These are phyloP conservation scores for Xyrichtys novacula DNA, from an alignment of 2,797 vertebrate species.

Conservation along the genomic window DNA sequence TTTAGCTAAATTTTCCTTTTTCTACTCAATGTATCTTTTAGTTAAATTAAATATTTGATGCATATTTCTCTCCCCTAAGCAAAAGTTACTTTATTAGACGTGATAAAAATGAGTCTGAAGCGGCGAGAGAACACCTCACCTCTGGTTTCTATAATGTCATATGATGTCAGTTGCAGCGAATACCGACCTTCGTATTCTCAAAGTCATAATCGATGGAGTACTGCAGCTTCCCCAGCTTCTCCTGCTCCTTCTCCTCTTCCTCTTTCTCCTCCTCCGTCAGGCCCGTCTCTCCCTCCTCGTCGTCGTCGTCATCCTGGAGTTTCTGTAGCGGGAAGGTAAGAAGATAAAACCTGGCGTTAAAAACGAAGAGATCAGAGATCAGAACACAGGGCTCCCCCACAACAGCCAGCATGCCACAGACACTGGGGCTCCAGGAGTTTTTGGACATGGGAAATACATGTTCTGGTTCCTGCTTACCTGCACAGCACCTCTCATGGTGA, in stretches of 20 bases:
- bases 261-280: conserved; percentile 96
- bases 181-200: conserved; percentile 93
- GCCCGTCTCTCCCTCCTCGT: conserved; percentile 93
- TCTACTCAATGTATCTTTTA: too few species aligned
- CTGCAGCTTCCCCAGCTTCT: conserved; percentile 96
- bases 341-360: conserved; percentile 32
- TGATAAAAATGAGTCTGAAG: too few species aligned
- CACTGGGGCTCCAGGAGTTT: conserved; percentile 73
- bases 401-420: conserved; percentile 85
- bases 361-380: not conserved
- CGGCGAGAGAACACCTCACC: too few species aligned
- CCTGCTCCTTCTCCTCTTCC: conserved; percentile 95
- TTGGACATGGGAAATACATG: conserved; percentile 62
- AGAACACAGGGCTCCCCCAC: conserved; percentile 55
- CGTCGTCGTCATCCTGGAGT: conserved; percentile 92
- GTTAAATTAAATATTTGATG: too few species aligned
- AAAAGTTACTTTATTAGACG: too few species aligned
- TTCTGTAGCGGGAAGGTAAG: conserved; percentile 77
- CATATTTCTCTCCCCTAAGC: too few species aligned
- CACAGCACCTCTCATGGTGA: conserved; percentile 61
- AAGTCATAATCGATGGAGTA: conserved; percentile 98
- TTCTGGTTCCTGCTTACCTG: conserved; percentile 68
- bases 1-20: too few species aligned
- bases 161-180: not conserved
- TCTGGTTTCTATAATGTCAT: not conserved